Evolutionary conservation across 1,140 invertebrate genomes (phyloP), one percentile per base, ranked within the genome.

Genomic region (Drosophila teissieri): DNA sequence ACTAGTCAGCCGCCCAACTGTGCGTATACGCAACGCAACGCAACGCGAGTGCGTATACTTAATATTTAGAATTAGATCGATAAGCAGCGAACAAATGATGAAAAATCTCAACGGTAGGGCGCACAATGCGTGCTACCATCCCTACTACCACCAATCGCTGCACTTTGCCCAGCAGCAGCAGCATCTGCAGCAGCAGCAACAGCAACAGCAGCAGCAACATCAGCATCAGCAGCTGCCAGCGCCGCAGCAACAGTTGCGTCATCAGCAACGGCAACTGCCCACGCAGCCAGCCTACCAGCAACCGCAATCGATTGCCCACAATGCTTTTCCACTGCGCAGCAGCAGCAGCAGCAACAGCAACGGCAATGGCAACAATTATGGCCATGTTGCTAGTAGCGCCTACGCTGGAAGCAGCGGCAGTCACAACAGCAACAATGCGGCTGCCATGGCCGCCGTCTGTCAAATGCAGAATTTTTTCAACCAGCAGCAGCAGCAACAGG

Each of bases 101-200:
- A 89, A 89, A 89, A 89, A 89, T 89, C 57, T 89, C 7, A 89
- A 89, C 68, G 86, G 77, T 84, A 89, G 85, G 72, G 19, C 84
- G 80, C 85, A 90, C 80, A 78, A 78, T 68, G 86, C 80, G 80
- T 80, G 65, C 77, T 90, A 90, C 78, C 85, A 90, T 75, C 84
- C 84, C 17, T 89, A 89, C 24, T 70, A 85, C 64, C 82, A 85
- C 44, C 81, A 78, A 42, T 42, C 64, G 11, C 56, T 86, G 69
- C 83, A 86, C 39, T 81, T 67, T 42, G 75, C 78, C n/a, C 78
- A 85, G 19, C 60, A 68, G 17, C 81, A 72, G 15, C 81, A 80
- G 31, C 76, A 76, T 4, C 55, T 62, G 5, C 67, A 72, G 10
- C 74, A 73, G 7, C 80, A 75, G 10, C 36, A 44, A 8, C 15